Conservation (phyloP, 2,888 invertebrate genomes). For the Caenorhabditis zanzibari region DNA sequence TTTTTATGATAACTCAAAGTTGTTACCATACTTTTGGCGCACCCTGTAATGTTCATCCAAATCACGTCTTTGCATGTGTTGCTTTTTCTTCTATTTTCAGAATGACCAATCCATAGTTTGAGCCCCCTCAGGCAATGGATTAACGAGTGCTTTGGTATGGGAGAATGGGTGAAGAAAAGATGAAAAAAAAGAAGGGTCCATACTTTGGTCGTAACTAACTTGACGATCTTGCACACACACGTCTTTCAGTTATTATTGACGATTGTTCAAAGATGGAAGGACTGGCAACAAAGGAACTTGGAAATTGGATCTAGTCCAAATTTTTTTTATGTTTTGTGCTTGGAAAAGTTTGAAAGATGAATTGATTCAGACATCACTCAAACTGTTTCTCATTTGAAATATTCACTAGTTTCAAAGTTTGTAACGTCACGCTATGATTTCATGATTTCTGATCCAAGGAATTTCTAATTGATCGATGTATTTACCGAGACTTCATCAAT, state of each 20-base stretch:
- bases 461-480: constrained; percentile 38
- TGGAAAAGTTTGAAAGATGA: not conserved
- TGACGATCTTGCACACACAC: constrained; percentile 25
- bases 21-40: too few species aligned
- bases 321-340: not conserved
- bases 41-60: constrained; percentile 37
- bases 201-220: constrained; percentile 49
- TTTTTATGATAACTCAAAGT: too few species aligned
- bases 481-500: constrained; percentile 27
- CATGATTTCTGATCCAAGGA: constrained; percentile 16
- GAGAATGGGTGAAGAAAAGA: constrained; percentile 7
- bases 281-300: not conserved
- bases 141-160: constrained; percentile 23
- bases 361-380: constrained; percentile 4
- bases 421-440: constrained; percentile 23
- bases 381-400: not conserved
- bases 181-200: constrained; percentile 15
- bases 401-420: constrained; percentile 11
- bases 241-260: constrained; percentile 34
- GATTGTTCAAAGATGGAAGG: constrained; percentile 36
- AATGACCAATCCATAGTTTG: constrained; percentile 31
- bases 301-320: constrained; percentile 7
- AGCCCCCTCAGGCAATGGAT: constrained; percentile 42
- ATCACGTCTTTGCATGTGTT: constrained; percentile 27
- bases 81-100: constrained; percentile 36